These are phyloP conservation scores for Leptopilina clavipes DNA, from an alignment of 1,140 invertebrate genomes.

Conservation along the genomic window DNA sequence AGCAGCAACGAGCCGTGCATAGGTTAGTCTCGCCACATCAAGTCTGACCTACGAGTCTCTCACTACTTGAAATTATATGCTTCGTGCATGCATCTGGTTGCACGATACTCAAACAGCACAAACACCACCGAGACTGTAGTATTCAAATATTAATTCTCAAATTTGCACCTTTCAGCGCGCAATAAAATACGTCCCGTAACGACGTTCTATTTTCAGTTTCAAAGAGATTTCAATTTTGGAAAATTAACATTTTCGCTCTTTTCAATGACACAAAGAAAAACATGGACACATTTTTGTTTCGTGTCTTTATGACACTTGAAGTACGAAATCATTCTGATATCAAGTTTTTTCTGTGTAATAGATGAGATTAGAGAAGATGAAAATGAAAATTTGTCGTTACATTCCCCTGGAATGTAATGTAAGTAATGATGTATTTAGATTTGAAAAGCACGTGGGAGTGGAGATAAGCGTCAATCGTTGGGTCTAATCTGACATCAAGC, in stretches of 20 bases:
- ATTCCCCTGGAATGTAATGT: neutral
- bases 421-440: constrained; percentile 8
- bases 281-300: too few species aligned
- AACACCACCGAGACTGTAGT: neutral
- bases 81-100: constrained; percentile 38
- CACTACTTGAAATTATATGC: constrained; percentile 53
- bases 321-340: too few species aligned
- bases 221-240: too few species aligned
- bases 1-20: constrained; percentile 73
- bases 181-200: neutral
- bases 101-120: neutral
- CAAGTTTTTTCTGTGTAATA: too few species aligned
- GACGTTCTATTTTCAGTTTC: too few species aligned
- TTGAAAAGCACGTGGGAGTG: neutral
- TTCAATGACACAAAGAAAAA: too few species aligned
- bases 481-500: constrained; percentile 18
- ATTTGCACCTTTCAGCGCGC: constrained; percentile 25
- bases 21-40: constrained; percentile 73
- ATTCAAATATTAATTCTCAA: constrained; percentile 18
- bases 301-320: too few species aligned
- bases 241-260: too few species aligned
- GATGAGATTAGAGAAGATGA: neutral
- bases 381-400: neutral
- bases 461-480: constrained; percentile 9
- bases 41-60: constrained; percentile 59